These are phyloP conservation scores for Limosa lapponica DNA, from an alignment of 2,797 vertebrate genomes.

Conservation along the genomic window DNA sequence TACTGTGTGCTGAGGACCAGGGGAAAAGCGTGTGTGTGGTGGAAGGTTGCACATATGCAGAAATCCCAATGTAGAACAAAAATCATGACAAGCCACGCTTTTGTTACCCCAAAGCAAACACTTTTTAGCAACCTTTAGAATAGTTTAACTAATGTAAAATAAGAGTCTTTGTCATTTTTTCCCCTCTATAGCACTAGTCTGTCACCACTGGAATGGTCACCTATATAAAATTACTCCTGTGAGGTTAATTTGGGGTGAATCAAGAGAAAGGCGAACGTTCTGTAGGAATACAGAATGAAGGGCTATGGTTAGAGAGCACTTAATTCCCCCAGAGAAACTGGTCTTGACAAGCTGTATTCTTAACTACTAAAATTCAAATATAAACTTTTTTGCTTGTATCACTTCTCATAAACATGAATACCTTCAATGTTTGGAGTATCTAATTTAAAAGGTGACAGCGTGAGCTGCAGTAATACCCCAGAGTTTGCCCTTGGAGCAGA, in stretches of 20 bases:
- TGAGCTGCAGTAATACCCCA: rapidly evolving
- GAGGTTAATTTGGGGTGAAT: background rate
- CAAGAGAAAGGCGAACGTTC: background rate
- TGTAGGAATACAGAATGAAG: background rate
- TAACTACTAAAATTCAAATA: background rate
- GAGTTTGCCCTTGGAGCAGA: background rate
- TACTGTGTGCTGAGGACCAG: background rate
- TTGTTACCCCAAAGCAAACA: background rate
- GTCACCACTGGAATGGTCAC: background rate
- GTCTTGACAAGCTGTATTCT: background rate
- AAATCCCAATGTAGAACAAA: background rate
- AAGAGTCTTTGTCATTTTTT: background rate
- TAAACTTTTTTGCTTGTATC: background rate
- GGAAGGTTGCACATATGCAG: rapidly evolving
- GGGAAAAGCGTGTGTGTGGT: background rate
- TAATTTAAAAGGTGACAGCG: background rate
- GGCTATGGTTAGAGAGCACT: background rate
- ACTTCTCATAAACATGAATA: background rate
- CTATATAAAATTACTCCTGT: background rate
- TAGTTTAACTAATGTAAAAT: background rate
- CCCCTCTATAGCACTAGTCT: background rate
- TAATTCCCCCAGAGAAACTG: background rate
- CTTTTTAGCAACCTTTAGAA: background rate
- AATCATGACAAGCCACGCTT: background rate
- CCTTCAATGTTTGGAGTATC: background rate